Evolutionary conservation across 2,888 invertebrate genomes (phyloP), one percentile per base, ranked within the genome.

Genomic region (Volucella bombylans): DNA sequence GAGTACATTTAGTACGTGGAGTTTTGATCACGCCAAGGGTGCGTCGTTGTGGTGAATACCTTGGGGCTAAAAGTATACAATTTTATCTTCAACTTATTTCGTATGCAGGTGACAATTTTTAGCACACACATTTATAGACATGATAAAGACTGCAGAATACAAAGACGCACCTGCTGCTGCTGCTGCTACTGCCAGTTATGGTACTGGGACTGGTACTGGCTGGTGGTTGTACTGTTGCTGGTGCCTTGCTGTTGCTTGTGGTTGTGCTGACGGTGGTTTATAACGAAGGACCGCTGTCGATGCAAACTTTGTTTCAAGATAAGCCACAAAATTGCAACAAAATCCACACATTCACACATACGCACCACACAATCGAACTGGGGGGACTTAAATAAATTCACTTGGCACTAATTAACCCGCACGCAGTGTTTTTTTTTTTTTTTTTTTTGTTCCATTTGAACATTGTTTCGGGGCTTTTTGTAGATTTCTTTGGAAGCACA

Each of bases 61-160:
- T 67, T 59, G 39, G 80, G 74, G 59, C 31, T 31, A 68, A 74
- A 69, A 65, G 79, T 67, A 83, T 80, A 80, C 80, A 83, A 83
- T 76, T 74, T 80, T 69, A 74, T 68, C 80, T 59, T 55, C 65
- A 80, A 80, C 83, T 80, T 71, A 80, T 69, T 83, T 83, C 65
- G 83, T 69, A 83, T 80, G 83, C 80, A 83, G 65, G 83, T 80
- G 83, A 83, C 80, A 83, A 76, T 83, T 83, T 83, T 43, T 47
- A 61, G 49, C 31, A 41, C 18, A 59, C 45, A 45, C 61, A 52
- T 15, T 14, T 31, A 65, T 54, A 72, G 59, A 67, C 45, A 68
- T 45, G 49, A 12, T 64, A 57, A 50, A 73, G 52, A 79, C 79
- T 73, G 43, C 82, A 81, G 54, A 65, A 55, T 61, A 61, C 59